phyloP scores from a whole-genome alignment of 2,797 vertebrate species.

The Sebastes iracundus region DNA sequence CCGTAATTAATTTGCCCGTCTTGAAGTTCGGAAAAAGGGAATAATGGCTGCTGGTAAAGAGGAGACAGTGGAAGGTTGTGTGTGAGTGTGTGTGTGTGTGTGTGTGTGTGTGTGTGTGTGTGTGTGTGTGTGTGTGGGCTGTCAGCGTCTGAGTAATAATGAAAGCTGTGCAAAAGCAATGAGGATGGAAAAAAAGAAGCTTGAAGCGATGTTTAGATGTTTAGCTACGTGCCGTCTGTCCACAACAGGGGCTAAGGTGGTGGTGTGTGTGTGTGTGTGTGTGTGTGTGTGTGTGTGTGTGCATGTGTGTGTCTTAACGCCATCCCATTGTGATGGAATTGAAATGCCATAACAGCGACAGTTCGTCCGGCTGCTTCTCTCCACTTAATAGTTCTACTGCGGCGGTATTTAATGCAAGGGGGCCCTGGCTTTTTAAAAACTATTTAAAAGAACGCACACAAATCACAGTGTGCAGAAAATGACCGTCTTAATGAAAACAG shows the following conservation, averaged over 20 bases:
- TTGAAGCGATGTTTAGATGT: constrained; percentile 42
- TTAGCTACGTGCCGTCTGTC: constrained; percentile 47
- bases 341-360: constrained; percentile 72
- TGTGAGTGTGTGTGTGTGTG: not conserved
- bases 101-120: constrained; percentile 3
- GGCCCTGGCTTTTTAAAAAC: constrained; percentile 73
- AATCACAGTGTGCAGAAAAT: constrained; percentile 82
- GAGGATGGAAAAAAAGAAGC: constrained; percentile 25
- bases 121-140: not conserved
- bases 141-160: constrained; percentile 15
- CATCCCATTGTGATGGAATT: constrained; percentile 71
- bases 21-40: constrained; percentile 71
- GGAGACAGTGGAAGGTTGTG: constrained; percentile 34
- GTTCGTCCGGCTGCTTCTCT: constrained; percentile 66
- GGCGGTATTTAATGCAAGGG: constrained; percentile 76
- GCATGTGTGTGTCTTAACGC: constrained; percentile 42
- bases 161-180: constrained; percentile 47
- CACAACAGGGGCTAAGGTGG: constrained; percentile 41
- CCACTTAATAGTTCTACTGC: constrained; percentile 77
- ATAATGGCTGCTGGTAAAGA: constrained; percentile 57
- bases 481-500: constrained; percentile 81
- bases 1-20: constrained; percentile 81
- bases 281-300: not conserved
- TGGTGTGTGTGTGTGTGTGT: constrained; percentile 23
- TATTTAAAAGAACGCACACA: constrained; percentile 74